phyloP scores from a whole-genome alignment of 2,113 vertebrate species.

The Heterotis niloticus region DNA sequence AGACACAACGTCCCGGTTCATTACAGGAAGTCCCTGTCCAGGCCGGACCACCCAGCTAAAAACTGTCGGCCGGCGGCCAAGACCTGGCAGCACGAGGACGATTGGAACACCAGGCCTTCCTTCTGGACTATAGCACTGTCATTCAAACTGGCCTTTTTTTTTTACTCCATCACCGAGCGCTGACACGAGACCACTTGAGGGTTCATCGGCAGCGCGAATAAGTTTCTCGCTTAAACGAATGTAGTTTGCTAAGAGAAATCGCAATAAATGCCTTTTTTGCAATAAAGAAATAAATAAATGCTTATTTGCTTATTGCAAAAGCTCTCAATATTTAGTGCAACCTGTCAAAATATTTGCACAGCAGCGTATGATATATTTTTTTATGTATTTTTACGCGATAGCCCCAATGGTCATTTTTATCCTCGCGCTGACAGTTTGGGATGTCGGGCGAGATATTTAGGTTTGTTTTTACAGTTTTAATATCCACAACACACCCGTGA shows the following conservation, averaged over 20 bases:
- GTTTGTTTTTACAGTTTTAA: no score
- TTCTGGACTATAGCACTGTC: not conserved
- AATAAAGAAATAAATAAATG: no score
- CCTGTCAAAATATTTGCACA: no score
- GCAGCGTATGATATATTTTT: conserved; percentile 6
- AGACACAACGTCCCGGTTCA: not conserved
- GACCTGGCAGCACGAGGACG: not conserved
- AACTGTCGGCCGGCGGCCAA: not conserved
- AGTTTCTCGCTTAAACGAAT: no score
- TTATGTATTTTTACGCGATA: conserved; percentile 34
- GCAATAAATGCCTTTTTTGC: no score
- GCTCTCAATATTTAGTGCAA: no score
- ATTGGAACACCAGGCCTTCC: not conserved
- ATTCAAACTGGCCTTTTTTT: conserved; percentile 4
- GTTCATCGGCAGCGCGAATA: no score
- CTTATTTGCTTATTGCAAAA: no score
- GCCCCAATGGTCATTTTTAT: conserved; percentile 40
- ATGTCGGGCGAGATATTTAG: not conserved
- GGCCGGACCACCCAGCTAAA: conserved; percentile 29
- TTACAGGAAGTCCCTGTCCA: conserved; percentile 4
- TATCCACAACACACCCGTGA: no score
- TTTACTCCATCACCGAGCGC: not conserved
- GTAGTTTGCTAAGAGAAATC: no score
- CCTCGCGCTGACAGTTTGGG: conserved; percentile 25
- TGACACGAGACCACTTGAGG: no score